Percentiles rank a stretch among this genome's conserved stretches.
phyloP scores from a whole-genome alignment of 2,113 vertebrate species.

The Ctenodactylus gundi region DNA sequence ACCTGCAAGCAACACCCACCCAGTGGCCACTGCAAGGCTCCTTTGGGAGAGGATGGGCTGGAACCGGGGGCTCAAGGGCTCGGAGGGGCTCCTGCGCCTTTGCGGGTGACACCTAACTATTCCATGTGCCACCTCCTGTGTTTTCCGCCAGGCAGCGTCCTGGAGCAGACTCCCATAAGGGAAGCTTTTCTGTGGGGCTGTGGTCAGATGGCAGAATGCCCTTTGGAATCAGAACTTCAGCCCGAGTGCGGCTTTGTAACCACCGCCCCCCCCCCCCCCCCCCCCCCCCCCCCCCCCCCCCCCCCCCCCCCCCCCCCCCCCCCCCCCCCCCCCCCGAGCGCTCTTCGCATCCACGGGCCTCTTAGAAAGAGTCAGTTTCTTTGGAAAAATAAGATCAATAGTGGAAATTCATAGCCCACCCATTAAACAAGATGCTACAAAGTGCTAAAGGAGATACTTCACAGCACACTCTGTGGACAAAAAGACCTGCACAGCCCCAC shows the following conservation, averaged over 20 bases:
- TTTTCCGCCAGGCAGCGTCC: rapidly evolving
- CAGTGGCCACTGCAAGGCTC: rapidly evolving
- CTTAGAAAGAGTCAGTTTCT: not conserved
- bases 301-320: too few relatives aligned
- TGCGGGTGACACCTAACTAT: rapidly evolving
- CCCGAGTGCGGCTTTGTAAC: not conserved
- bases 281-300: too few relatives aligned
- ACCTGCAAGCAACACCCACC: rapidly evolving
- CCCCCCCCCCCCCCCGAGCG: too few relatives aligned
- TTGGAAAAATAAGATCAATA: not conserved
- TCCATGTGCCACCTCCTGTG: rapidly evolving
- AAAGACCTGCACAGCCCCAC: not conserved
- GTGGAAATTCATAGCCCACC: not conserved
- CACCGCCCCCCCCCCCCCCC: too few relatives aligned
- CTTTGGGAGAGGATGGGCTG: not conserved
- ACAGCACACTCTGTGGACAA: not conserved
- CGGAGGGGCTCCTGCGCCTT: not conserved
- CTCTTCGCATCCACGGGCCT: not conserved
- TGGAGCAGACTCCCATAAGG: rapidly evolving
- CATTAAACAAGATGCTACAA: not conserved
- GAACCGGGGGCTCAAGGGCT: rapidly evolving
- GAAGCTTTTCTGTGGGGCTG: not conserved
- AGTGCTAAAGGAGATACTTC: not conserved
- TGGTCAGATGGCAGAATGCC: rapidly evolving
- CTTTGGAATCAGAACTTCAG: not conserved